Conservation (phyloP, 2,888 invertebrate species). For the Temnothorax unifasciatus region DNA sequence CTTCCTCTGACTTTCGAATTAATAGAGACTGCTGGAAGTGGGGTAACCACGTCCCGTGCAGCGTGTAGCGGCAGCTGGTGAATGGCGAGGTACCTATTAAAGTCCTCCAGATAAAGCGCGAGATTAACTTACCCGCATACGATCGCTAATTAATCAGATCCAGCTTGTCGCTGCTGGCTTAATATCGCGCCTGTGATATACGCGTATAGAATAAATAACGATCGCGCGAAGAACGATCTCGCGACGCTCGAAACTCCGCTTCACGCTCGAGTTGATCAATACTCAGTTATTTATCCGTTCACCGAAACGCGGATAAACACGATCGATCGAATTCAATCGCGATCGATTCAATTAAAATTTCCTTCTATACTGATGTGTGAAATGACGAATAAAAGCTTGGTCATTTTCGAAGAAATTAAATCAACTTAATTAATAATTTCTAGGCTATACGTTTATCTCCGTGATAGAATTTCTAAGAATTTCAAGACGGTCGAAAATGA, state of each 20-base stretch:
- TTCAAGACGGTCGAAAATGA: conserved; percentile 3
- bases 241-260: not conserved
- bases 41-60: conserved; percentile 65
- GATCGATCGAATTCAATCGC: not conserved
- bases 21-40: conserved; percentile 64
- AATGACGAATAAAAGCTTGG: not conserved
- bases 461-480: not conserved
- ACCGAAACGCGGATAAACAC: not conserved
- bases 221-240: conserved; percentile 19
- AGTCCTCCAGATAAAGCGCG: conserved; percentile 77
- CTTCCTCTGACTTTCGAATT: conserved; percentile 59
- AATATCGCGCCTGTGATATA: conserved; percentile 46
- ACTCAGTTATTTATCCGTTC: not conserved
- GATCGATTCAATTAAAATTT: not conserved
- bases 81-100: conserved; percentile 77
- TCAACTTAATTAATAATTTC: not conserved
- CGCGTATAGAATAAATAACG: conserved; percentile 17
- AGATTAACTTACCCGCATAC: conserved; percentile 81
- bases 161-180: conserved; percentile 67
- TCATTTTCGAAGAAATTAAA: not conserved
- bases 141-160: conserved; percentile 79
- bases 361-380: not conserved
- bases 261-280: not conserved
- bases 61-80: conserved; percentile 74
- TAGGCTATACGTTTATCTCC: not conserved